Evolutionary conservation across 2,888 invertebrate genomes (phyloP), one percentile per base, ranked within the genome.

Genomic region (Coecobrya sp.): DNA sequence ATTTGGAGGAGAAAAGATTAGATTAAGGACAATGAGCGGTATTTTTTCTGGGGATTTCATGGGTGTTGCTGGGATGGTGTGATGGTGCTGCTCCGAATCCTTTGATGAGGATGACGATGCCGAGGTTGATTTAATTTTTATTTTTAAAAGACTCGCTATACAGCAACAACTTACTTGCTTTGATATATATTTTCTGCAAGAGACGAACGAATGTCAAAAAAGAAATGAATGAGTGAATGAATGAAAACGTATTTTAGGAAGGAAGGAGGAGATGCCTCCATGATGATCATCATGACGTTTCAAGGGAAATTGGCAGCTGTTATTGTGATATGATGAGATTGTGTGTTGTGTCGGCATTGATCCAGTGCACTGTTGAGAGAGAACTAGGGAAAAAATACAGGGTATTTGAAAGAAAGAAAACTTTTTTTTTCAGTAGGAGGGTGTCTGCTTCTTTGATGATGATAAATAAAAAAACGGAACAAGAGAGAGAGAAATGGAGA

Each of bases 261-360:
- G 27, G 1, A 36, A 25, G 27, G 62, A 30, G 65, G 27, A 52
- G n/a, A 89, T 88, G 55, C 42, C 10, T 42, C 8, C 36, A 27
- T 59, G 65, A 68, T 70, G 73, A 36, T n/a, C n/a, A n/a, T n/a
- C n/a, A n/a, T 16, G n/a, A 86, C n/a, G 76, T n/a, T 73, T 2
- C 65, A 86, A 65, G 86, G 90, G 79, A 90, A 90, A 76, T 76
- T 52, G 55, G 90, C 90, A 90, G 90, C 73, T 90, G 90, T 65
- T 49, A 25, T 25, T 22, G 22, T n/a, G 76, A 73, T 73, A 73
- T 73, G 73, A 73, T 42, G 73, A 30, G 73, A 73, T 73, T 73
- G 42, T 73, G 73, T 70, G 13, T 10, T 16, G 36, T 36, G 36
- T 4, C 7, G 36, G 36, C 7, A 7, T 4, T 36, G 36, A 36